phyloP scores from a whole-genome alignment of 2,888 invertebrate species.

The Agelastica alni region DNA sequence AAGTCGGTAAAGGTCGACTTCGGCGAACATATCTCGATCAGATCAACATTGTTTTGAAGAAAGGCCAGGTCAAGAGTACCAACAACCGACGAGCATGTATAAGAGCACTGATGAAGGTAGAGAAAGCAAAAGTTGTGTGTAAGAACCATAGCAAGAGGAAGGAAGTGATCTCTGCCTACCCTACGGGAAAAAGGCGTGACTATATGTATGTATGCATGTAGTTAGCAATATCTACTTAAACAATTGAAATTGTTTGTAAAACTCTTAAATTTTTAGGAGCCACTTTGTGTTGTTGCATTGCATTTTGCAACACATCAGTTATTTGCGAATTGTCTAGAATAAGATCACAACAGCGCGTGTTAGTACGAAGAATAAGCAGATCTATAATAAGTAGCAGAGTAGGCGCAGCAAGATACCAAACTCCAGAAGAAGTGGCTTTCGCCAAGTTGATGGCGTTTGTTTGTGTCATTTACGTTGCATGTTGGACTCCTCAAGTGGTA shows the following conservation, averaged over 20 bases:
- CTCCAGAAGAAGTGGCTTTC: constrained; percentile 83
- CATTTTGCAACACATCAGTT: constrained; percentile 82
- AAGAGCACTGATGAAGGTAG: no score
- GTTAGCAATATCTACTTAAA: no score
- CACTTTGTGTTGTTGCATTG: constrained; percentile 73
- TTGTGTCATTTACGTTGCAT: constrained; percentile 79
- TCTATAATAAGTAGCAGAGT: constrained; percentile 50
- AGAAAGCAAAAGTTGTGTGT: no score
- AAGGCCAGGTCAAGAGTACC: no score
- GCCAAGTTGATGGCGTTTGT: constrained; percentile 83
- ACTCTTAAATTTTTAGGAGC: constrained; percentile 61
- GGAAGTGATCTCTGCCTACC: no score
- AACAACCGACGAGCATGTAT: no score
- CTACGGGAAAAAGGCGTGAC: no score
- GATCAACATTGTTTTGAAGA: no score
- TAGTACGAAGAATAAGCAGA: constrained; percentile 55
- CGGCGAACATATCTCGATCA: no score
- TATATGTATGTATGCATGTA: no score
- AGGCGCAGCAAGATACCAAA: constrained; percentile 57
- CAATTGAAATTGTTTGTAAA: neutral
- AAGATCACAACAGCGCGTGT: constrained; percentile 53
- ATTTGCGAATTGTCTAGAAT: constrained; percentile 73
- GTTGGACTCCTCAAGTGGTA: constrained; percentile 90
- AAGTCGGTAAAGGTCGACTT: no score
- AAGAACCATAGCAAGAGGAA: no score